Conservation (phyloP, 30 jellyfish, hydroid and myxozoan species). For the Hydractinia echinata region DNA sequence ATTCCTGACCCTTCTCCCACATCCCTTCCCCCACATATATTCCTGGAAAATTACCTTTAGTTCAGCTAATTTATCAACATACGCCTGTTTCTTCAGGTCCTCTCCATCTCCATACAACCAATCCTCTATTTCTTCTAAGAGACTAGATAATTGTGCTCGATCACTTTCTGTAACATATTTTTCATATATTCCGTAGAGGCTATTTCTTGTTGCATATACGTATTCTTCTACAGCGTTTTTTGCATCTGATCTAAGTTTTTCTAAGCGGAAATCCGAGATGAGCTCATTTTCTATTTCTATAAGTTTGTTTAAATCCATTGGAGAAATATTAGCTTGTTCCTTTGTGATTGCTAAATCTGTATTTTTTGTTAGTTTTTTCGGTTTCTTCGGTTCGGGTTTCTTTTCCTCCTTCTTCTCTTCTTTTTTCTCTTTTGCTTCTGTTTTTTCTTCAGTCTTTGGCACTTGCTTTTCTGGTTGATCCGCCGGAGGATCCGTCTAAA, state of each 20-base stretch:
- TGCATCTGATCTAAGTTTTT: slow-evolving; percentile 92
- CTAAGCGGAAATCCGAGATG: slow-evolving; percentile 63
- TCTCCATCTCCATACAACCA: slow-evolving; percentile 98
- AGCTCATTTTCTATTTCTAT: slow-evolving; percentile 76
- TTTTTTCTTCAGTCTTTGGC: slow-evolving; percentile 10
- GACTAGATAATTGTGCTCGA: slow-evolving; percentile 47
- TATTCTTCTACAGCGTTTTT: slow-evolving; percentile 81
- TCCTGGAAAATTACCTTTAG: slow-evolving; percentile 44
- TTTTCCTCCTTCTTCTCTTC: slow-evolving; percentile 27
- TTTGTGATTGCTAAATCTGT: slow-evolving; percentile 59
- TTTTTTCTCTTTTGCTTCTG: slow-evolving; percentile 30
- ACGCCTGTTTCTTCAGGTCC: slow-evolving; percentile 54
- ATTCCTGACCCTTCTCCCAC: neutral
- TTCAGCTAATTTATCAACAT: slow-evolving; percentile 68
- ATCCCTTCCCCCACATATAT: neutral
- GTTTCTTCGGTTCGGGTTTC: slow-evolving; percentile 53
- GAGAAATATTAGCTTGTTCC: slow-evolving; percentile 32
- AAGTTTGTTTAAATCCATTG: slow-evolving; percentile 38
- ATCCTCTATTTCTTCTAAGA: slow-evolving; percentile 55
- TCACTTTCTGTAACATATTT: slow-evolving; percentile 51
- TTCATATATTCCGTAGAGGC: slow-evolving; percentile 38
- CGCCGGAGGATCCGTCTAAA: too few relatives aligned
- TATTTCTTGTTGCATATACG: slow-evolving; percentile 73
- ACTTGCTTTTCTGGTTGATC: too few relatives aligned
- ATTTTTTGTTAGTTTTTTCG: slow-evolving; percentile 60